Conservation (phyloP, 2,113 vertebrate genomes). For the Eubucco bourcierii region DNA sequence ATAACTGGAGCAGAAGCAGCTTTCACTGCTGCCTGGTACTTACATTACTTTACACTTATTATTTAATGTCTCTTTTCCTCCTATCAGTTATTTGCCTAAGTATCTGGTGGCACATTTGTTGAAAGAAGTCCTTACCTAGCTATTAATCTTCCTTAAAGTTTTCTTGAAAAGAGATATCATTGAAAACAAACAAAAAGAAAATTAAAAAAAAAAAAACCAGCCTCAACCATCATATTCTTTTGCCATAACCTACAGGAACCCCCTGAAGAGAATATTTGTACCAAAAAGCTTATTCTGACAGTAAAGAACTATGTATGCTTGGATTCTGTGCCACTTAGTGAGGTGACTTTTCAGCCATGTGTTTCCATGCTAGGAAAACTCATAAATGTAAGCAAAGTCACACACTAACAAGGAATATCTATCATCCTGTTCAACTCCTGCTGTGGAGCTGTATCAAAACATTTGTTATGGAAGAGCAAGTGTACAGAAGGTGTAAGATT, state of each 20-base stretch:
- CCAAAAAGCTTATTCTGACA: background rate
- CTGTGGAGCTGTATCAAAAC: background rate
- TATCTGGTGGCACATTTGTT: background rate
- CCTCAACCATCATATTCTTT: background rate
- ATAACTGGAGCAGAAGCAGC: background rate
- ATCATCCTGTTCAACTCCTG: background rate
- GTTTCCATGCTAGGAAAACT: background rate
- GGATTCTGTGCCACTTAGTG: background rate
- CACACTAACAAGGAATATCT: background rate
- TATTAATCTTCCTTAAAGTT: background rate
- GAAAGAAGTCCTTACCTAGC: background rate
- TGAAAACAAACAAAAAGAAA: no score
- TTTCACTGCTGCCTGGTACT: background rate
- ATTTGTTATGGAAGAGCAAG: background rate
- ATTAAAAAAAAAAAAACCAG: background rate
- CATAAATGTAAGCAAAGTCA: background rate
- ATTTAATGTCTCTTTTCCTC: background rate
- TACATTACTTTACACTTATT: background rate
- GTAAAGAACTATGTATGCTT: background rate
- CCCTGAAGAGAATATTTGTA: background rate
- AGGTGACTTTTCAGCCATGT: background rate
- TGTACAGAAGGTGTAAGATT: background rate
- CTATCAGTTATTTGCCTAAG: background rate
- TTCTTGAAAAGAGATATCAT: background rate
- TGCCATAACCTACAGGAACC: background rate